phyloP scores from a whole-genome alignment of 1,140 invertebrate species.

The Acromyrmex echinatior region DNA sequence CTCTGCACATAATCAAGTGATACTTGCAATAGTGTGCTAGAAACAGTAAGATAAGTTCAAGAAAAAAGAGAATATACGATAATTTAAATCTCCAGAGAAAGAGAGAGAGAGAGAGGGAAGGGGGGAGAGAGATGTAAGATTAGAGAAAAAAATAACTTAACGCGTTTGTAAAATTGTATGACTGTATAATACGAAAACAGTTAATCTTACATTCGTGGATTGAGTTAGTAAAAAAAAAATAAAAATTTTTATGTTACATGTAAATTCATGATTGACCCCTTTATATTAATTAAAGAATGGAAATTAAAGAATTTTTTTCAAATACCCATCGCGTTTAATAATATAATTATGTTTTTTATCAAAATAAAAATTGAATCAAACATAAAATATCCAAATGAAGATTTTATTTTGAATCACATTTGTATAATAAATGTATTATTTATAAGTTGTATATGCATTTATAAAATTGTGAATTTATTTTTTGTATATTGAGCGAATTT shows the following conservation, averaged over 20 bases:
- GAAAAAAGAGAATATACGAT: not conserved
- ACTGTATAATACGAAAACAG: not conserved
- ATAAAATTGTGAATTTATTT: not conserved
- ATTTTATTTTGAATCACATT: not conserved
- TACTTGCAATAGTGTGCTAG: not conserved
- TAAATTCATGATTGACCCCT: constrained; percentile 11
- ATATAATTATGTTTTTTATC: not conserved
- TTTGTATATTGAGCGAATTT: constrained; percentile 17
- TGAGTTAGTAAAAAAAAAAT: not conserved
- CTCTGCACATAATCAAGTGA: not conserved
- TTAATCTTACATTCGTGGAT: constrained; percentile 18
- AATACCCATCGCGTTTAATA: not conserved
- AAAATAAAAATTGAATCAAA: not conserved
- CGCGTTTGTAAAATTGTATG: constrained; percentile 15
- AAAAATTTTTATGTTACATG: not conserved
- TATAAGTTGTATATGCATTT: not conserved
- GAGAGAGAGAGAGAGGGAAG: too few relatives aligned
- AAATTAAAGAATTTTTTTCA: constrained; percentile 2
- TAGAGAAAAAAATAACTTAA: constrained; percentile 15
- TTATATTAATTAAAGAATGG: constrained; percentile 7
- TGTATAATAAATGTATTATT: not conserved
- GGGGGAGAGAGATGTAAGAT: not conserved
- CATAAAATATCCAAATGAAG: not conserved
- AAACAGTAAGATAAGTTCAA: not conserved
- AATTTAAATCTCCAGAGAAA: constrained; percentile 2